Conservation (phyloP, 2,113 vertebrate species). For the Serinus canaria region DNA sequence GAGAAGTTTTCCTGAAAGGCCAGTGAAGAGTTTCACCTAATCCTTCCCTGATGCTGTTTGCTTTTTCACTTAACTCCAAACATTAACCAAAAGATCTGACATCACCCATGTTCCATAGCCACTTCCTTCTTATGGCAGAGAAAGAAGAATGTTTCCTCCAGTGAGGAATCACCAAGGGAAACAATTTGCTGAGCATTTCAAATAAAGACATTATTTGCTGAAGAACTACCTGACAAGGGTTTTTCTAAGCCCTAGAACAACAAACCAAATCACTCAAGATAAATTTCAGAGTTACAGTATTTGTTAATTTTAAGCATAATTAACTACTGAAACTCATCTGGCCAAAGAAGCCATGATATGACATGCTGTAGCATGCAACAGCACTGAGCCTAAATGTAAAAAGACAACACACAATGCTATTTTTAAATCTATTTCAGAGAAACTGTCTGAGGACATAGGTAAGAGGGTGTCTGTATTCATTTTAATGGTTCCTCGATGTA, state of each 20-base stretch:
- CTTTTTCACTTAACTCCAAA: neutral
- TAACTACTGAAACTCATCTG: neutral
- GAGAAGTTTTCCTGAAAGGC: neutral
- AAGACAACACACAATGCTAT: neutral
- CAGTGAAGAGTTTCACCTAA: neutral
- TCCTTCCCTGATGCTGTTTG: neutral
- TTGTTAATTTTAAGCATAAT: neutral
- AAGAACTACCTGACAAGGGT: neutral
- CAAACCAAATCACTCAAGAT: neutral
- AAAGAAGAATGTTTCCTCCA: neutral
- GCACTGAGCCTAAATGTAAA: neutral
- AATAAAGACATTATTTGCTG: neutral
- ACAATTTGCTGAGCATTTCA: neutral
- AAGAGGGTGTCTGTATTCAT: neutral
- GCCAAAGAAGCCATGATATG: neutral
- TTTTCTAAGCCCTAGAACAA: neutral
- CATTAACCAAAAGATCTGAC: neutral
- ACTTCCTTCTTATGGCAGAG: neutral
- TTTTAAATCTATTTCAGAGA: neutral
- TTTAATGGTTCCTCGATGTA: neutral
- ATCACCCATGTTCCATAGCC: rapidly evolving
- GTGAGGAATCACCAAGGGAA: neutral
- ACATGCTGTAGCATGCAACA: neutral
- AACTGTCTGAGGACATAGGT: neutral
- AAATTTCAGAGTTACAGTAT: neutral